A percentile compares a stretch with the other conserved stretches of the same genome.
Evolutionary conservation across 1,140 invertebrate genomes (phyloP).

Genomic region (Chironomus tepperi): DNA sequence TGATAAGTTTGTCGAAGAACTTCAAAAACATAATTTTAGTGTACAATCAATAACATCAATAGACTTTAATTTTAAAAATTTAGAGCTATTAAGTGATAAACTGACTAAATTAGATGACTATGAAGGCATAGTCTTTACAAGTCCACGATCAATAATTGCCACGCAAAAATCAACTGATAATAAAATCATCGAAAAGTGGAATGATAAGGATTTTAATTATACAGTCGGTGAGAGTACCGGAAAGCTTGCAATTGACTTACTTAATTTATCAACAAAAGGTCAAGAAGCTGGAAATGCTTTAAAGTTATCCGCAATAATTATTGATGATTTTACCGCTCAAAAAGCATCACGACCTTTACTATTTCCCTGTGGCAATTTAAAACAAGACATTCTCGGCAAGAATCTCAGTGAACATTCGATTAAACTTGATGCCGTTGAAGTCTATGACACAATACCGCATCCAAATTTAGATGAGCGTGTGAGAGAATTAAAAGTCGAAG

Average conservation of each 20-base stretch:
- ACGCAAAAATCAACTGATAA: conserved; percentile 34
- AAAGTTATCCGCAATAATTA: conserved; percentile 42
- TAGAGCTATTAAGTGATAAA: conserved; percentile 38
- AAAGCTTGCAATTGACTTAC: conserved; percentile 39
- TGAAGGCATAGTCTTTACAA: conserved; percentile 45
- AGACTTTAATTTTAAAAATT: conserved; percentile 43
- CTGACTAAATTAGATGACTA: conserved; percentile 39
- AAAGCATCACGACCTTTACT: conserved; percentile 37
- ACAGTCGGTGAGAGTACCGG: conserved; percentile 44
- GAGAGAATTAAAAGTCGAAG: conserved; percentile 27
- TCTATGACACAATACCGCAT: conserved; percentile 45
- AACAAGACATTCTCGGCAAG: conserved; percentile 42
- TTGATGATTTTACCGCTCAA: conserved; percentile 27
- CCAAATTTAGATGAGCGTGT: conserved; percentile 42
- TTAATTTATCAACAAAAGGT: conserved; percentile 44
- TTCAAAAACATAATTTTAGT: conserved; percentile 41
- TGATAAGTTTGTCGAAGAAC: conserved; percentile 44
- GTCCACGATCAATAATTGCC: conserved; percentile 45
- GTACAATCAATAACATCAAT: conserved; percentile 45
- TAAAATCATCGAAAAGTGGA: conserved; percentile 35
- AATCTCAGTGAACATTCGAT: conserved; percentile 40
- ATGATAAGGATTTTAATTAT: conserved; percentile 41
- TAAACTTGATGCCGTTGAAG: conserved; percentile 42
- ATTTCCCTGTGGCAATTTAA: conserved; percentile 46
- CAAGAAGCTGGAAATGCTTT: conserved; percentile 44